These are phyloP conservation scores for Corythornis vintsioides DNA, from an alignment of 2,113 vertebrate species.

Conservation along the genomic window DNA sequence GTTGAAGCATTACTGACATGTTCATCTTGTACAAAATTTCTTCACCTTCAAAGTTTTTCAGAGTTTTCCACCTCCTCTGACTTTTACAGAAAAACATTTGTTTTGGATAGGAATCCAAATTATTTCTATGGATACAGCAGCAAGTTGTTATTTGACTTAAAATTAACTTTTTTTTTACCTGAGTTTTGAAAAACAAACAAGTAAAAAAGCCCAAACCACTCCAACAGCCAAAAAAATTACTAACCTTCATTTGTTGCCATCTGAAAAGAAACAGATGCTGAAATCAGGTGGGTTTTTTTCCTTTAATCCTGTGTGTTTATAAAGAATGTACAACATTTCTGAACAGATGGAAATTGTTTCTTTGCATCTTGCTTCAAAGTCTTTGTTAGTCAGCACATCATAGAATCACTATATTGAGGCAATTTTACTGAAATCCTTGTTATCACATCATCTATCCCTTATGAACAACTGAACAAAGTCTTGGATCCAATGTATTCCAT, in stretches of 20 bases:
- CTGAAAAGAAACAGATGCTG: constrained; percentile 47
- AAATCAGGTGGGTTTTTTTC: constrained; percentile 27
- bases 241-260: background rate
- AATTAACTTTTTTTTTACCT: background rate
- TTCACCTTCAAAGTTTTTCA: background rate
- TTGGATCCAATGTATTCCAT: background rate
- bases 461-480: constrained; percentile 11
- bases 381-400: constrained; percentile 24
- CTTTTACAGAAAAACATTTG: background rate
- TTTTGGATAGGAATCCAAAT: background rate
- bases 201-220: background rate
- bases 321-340: constrained; percentile 26
- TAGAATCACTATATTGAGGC: constrained; percentile 3
- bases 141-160: background rate
- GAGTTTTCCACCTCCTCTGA: background rate
- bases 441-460: constrained; percentile 51
- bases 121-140: background rate
- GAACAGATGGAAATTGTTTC: constrained; percentile 60
- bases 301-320: constrained; percentile 25
- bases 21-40: background rate
- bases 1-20: background rate
- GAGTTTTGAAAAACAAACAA: background rate
- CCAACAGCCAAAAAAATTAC: background rate
- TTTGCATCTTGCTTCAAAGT: constrained; percentile 43
- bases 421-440: constrained; percentile 46